Evolutionary conservation across 2,113 vertebrate species (phyloP).

Genomic region (Spilogale gracilis): DNA sequence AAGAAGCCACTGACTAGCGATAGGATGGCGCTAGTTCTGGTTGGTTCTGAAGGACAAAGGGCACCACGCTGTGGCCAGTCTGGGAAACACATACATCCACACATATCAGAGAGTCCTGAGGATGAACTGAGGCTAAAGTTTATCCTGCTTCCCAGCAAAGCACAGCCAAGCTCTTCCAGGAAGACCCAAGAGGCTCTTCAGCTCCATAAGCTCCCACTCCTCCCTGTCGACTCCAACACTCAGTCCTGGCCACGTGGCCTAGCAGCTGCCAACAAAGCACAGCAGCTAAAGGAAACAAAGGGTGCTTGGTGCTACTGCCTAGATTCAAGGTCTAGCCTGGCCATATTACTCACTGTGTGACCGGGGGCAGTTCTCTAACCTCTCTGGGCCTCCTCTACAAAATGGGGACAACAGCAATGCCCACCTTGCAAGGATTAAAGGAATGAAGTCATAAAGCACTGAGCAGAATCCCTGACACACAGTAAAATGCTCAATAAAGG

Average conservation of each 20-base stretch:
- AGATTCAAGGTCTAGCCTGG: not conserved
- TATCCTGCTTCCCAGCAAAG: not conserved
- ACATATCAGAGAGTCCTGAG: not conserved
- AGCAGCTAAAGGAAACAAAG: not conserved
- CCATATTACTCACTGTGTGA: not conserved
- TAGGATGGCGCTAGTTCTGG: too few species aligned
- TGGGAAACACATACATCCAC: not conserved
- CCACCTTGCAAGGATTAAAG: not conserved
- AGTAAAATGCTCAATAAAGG: not conserved
- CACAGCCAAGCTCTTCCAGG: not conserved
- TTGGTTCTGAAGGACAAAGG: too few species aligned
- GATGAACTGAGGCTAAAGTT: not conserved
- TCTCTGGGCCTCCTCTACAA: not conserved
- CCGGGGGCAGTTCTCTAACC: not conserved
- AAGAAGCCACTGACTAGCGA: fast-evolving
- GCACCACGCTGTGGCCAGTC: not conserved
- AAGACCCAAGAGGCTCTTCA: not conserved
- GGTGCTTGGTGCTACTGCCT: not conserved
- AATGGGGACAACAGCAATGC: not conserved
- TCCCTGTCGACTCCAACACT: not conserved
- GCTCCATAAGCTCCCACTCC: not conserved
- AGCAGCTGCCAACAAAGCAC: not conserved
- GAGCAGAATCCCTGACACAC: not conserved
- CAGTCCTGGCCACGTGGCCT: not conserved
- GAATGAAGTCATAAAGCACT: not conserved